Conservation (phyloP, 2,797 vertebrate species). For the Channallabes apus region DNA sequence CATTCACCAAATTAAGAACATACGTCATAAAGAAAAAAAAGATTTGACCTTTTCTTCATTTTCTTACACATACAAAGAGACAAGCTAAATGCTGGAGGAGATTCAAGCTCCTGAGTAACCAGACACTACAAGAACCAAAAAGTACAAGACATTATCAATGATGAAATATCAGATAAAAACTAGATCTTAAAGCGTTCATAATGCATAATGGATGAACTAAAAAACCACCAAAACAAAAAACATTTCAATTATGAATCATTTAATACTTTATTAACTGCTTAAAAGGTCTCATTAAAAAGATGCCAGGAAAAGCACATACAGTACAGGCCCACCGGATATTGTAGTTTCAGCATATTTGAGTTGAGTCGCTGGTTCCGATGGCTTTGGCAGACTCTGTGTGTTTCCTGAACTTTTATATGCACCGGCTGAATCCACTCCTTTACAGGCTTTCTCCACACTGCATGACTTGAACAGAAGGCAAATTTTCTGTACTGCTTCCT, state of each 20-base stretch:
- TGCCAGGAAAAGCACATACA: neutral
- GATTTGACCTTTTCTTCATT: too few species aligned
- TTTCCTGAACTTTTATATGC: neutral
- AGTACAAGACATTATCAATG: too few species aligned
- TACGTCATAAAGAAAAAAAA: neutral
- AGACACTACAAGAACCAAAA: neutral
- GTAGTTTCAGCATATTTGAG: neutral
- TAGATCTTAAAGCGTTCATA: neutral
- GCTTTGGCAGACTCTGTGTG: neutral
- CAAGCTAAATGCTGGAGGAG: neutral
- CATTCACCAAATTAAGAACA: neutral
- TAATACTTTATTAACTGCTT: neutral
- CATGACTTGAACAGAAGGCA: constrained; percentile 51
- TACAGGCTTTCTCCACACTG: constrained; percentile 21
- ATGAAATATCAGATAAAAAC: too few species aligned
- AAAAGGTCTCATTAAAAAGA: neutral
- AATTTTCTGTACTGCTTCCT: constrained; percentile 50
- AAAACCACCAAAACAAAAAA: neutral
- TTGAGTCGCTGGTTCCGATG: too few species aligned
- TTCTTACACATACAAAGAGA: too few species aligned
- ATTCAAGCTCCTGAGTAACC: neutral
- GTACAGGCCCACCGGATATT: constrained; percentile 1
- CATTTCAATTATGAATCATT: neutral
- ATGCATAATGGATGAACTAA: neutral
- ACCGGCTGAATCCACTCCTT: neutral